These are phyloP conservation scores for Drosophila seclusa DNA, from an alignment of 2,888 invertebrate species.

Conservation along the genomic window DNA sequence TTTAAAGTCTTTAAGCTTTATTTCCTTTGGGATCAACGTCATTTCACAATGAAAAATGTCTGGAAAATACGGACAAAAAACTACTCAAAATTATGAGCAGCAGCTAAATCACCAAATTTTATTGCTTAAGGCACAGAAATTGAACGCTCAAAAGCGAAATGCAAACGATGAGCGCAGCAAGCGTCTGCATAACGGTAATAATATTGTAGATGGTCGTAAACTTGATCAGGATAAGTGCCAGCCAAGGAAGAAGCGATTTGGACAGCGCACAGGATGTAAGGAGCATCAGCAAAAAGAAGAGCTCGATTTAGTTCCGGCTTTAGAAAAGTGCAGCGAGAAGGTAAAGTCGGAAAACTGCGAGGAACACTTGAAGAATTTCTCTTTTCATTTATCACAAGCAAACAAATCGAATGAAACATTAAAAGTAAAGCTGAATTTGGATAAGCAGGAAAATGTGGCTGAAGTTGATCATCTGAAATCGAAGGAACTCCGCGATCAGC, in stretches of 20 bases:
- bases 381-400: slow-evolving; percentile 11
- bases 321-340: neutral
- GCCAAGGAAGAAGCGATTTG: neutral
- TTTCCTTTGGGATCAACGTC: neutral
- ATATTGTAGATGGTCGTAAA: slow-evolving; percentile 14
- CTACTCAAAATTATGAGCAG: neutral
- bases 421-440: neutral
- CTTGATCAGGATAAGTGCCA: slow-evolving; percentile 4
- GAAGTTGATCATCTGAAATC: too few species aligned
- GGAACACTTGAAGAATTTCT: slow-evolving; percentile 11
- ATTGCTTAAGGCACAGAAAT: slow-evolving; percentile 2
- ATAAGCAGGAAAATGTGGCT: neutral
- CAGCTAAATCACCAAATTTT: slow-evolving; percentile 8
- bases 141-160: neutral
- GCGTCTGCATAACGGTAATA: slow-evolving; percentile 7
- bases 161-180: neutral
- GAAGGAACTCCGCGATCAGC: too few species aligned
- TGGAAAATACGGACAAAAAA: neutral
- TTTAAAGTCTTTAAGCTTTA: neutral
- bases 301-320: neutral
- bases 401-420: accelerated
- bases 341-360: neutral
- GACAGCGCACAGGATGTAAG: neutral
- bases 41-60: slow-evolving; percentile 18
- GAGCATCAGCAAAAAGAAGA: neutral